phyloP scores from a whole-genome alignment of 2,797 vertebrate genomes.

The Halcyon leucocephala region DNA sequence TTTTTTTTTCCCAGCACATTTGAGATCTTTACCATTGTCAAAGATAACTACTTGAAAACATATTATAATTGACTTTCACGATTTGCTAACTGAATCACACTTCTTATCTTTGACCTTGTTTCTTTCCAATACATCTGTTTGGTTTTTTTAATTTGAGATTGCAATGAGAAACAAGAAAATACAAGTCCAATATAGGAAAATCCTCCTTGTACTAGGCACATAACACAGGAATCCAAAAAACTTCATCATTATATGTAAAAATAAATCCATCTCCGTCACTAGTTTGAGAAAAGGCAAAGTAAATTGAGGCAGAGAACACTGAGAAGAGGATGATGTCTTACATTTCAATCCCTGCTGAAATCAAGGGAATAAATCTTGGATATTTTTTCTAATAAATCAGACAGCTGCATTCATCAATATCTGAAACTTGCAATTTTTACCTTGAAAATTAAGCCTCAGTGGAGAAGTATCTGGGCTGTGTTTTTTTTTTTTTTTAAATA shows the following conservation, averaged over 20 bases:
- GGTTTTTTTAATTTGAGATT: background rate
- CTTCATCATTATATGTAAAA: background rate
- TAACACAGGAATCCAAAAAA: background rate
- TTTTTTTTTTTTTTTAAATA: background rate
- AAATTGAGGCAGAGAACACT: background rate
- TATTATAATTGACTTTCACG: background rate
- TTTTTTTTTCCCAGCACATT: background rate
- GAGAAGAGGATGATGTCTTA: background rate
- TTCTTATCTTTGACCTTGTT: background rate
- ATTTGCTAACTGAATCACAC: background rate
- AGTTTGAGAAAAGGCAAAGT: background rate
- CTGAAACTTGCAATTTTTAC: background rate
- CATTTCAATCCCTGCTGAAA: background rate
- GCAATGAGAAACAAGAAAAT: background rate
- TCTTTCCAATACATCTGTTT: background rate
- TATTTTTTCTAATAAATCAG: background rate
- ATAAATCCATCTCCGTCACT: background rate
- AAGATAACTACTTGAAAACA: background rate
- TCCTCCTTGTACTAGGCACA: background rate
- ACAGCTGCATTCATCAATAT: background rate
- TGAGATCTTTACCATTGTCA: background rate
- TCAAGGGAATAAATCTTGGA: background rate
- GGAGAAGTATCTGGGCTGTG: background rate
- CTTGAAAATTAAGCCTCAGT: background rate
- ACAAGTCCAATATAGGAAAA: background rate